These are phyloP conservation scores for Cygnus buccinator DNA, from an alignment of 2,113 vertebrate species.

Conservation along the genomic window DNA sequence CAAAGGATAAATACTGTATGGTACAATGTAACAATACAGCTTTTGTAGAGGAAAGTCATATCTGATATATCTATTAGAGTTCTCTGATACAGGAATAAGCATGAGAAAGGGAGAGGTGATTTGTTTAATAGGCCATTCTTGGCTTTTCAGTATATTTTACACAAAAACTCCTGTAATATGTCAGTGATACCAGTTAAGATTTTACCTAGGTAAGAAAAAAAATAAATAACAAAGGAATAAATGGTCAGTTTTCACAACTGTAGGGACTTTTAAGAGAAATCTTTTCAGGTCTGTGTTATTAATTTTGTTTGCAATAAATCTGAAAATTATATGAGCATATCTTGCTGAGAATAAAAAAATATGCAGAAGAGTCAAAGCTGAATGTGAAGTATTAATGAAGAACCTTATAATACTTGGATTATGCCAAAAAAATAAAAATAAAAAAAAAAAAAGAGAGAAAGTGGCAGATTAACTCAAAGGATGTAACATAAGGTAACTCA, in stretches of 20 bases:
- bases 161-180: neutral
- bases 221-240: neutral
- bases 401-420: neutral
- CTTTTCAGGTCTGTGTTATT: neutral
- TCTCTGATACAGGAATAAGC: neutral
- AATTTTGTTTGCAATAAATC: neutral
- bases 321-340: neutral
- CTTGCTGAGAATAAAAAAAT: neutral
- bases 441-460: neutral
- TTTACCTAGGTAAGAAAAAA: neutral
- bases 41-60: neutral
- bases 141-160: neutral
- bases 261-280: neutral
- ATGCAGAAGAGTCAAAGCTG: neutral
- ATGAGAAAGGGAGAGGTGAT: neutral
- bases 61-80: neutral
- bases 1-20: neutral
- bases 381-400: neutral
- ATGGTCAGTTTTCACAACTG: neutral
- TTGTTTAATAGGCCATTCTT: neutral
- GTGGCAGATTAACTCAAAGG: neutral
- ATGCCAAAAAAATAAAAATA: neutral
- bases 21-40: neutral
- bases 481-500: neutral
- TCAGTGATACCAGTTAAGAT: neutral